These are phyloP conservation scores for Lasioglossum albipes DNA, from an alignment of 1,140 invertebrate species.

Conservation along the genomic window DNA sequence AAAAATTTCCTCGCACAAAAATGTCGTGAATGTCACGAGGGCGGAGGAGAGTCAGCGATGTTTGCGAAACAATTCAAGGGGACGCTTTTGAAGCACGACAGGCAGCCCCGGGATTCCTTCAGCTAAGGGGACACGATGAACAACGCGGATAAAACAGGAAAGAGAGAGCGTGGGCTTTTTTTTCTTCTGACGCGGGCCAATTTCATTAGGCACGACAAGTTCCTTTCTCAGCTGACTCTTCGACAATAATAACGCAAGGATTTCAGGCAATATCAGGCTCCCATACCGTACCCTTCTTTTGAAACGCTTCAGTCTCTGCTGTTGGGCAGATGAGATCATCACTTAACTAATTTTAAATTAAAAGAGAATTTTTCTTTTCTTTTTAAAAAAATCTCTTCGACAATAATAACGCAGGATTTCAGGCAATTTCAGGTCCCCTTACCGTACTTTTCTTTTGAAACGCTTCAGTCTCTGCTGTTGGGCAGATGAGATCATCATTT, in stretches of 20 bases:
- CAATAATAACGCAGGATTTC: too few species aligned
- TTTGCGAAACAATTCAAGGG: constrained; percentile 47
- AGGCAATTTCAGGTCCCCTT: too few species aligned
- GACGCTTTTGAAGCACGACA: constrained; percentile 17
- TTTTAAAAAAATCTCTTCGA: too few species aligned
- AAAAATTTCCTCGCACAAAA: background rate
- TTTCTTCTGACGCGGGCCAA: constrained; percentile 22
- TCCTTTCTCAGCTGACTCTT: background rate
- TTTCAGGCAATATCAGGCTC: background rate
- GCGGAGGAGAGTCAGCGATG: background rate
- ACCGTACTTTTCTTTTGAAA: too few species aligned
- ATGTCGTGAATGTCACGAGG: constrained; percentile 4
- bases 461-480: too few species aligned
- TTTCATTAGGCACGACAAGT: constrained; percentile 49
- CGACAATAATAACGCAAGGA: background rate
- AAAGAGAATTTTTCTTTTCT: too few species aligned
- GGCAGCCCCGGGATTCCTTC: constrained; percentile 27
- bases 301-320: background rate
- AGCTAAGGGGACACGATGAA: background rate
- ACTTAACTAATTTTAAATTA: too few species aligned
- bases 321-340: background rate
- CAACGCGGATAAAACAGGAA: background rate
- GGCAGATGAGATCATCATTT: too few species aligned
- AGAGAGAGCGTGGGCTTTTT: background rate
- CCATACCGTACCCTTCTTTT: background rate